Evolutionary conservation across 2,888 invertebrate species (phyloP).

Genomic region (Petrolisthes manimaculis): DNA sequence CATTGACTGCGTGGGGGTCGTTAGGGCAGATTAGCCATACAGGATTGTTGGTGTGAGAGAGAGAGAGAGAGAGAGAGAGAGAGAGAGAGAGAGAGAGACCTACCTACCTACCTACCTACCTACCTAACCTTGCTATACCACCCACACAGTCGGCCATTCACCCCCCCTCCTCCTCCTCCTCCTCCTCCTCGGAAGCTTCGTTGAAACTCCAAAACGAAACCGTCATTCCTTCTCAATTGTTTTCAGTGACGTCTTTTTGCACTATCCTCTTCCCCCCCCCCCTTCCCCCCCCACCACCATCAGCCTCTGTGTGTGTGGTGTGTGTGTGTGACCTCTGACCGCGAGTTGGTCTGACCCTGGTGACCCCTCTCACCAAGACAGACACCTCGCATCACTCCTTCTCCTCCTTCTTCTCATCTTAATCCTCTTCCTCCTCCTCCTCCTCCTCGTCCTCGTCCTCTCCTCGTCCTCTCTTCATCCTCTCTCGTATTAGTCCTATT

Average conservation of each 20-base stretch:
- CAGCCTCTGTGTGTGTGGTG: background rate
- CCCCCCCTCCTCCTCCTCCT: constrained; percentile 10
- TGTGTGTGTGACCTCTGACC: no score
- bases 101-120: background rate
- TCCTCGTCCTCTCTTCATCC: background rate
- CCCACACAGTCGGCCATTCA: background rate
- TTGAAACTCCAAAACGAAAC: background rate
- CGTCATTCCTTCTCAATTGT: background rate
- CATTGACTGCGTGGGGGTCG: no score
- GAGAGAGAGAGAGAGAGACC: background rate
- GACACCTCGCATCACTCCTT: background rate
- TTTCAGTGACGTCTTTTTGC: background rate
- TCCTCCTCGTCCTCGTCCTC: background rate
- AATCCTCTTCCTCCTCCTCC: background rate
- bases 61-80: background rate
- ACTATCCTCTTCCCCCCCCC: background rate
- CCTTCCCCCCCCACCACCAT: background rate
- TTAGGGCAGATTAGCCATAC: no score
- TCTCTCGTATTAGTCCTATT: no score
- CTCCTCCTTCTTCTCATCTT: background rate
- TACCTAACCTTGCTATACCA: background rate
- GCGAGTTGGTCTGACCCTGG: background rate
- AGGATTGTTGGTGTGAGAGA: background rate
- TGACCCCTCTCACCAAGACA: background rate
- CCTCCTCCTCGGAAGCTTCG: background rate